Evolutionary conservation across 2,888 invertebrate genomes (phyloP).

Genomic region (Athrips mouffetella): DNA sequence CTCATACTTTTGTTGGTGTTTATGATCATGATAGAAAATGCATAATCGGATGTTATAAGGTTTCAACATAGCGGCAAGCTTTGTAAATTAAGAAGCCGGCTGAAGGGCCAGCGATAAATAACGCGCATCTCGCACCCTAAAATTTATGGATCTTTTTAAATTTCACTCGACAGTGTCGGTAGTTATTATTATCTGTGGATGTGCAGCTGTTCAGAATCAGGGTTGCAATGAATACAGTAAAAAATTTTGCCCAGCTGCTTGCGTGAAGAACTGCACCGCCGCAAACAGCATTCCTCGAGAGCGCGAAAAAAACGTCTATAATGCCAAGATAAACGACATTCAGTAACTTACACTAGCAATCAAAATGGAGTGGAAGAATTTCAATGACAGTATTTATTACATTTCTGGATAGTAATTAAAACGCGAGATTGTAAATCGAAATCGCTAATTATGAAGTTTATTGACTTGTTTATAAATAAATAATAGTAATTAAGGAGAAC

Average conservation of each 20-base stretch:
- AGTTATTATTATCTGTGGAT: constrained; percentile 35
- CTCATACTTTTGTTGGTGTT: not conserved
- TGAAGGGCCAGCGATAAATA: constrained; percentile 32
- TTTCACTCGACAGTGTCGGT: constrained; percentile 30
- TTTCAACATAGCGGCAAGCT: not conserved
- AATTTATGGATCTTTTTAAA: constrained; percentile 41
- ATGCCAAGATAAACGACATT: constrained; percentile 10
- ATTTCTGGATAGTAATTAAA: not conserved
- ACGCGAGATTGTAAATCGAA: not conserved
- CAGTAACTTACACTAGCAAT: not conserved
- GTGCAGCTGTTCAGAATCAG: constrained; percentile 57
- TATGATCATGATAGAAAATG: not conserved
- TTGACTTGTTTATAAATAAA: constrained; percentile 1
- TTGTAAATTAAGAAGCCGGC: constrained; percentile 1
- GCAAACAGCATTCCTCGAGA: constrained; percentile 23
- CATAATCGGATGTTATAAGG: not conserved
- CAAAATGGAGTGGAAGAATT: constrained; percentile 1
- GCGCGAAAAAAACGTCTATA: constrained; percentile 22
- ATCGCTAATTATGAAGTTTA: not conserved
- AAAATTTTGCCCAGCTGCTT: constrained; percentile 40
- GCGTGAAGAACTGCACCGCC: constrained; percentile 31
- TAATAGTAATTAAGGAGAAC: too few relatives aligned
- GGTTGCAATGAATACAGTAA: constrained; percentile 41
- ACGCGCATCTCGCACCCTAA: constrained; percentile 40
- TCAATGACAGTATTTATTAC: not conserved